Percentiles rank a stretch among this genome's conserved stretches.
These are phyloP conservation scores for Poeciliopsis gracilis DNA, from an alignment of 2,797 vertebrate genomes.

Conservation along the genomic window DNA sequence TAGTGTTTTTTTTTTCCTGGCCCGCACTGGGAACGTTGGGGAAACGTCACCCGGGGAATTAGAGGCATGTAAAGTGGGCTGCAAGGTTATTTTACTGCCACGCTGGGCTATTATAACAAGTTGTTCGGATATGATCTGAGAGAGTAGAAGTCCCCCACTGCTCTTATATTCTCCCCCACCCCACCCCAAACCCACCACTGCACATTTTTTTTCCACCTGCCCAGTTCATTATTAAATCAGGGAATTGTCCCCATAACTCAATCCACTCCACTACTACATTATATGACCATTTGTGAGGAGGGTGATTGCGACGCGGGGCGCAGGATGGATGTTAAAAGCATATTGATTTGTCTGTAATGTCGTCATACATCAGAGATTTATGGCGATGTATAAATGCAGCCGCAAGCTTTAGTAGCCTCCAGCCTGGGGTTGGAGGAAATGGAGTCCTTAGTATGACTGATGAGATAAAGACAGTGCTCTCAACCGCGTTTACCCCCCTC, in stretches of 20 bases:
- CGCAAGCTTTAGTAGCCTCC: constrained; percentile 70
- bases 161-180: constrained; percentile 63
- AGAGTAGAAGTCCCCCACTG: constrained; percentile 73
- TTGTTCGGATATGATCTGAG: constrained; percentile 81
- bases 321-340: constrained; percentile 86
- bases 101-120: constrained; percentile 77
- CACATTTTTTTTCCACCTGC: constrained; percentile 65
- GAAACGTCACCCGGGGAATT: constrained; percentile 46
- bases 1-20: constrained; percentile 27
- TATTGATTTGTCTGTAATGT: constrained; percentile 86
- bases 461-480: constrained; percentile 75
- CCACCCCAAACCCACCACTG: constrained; percentile 12
- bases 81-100: constrained; percentile 77
- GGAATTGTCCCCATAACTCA: constrained; percentile 84
- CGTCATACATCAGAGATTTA: constrained; percentile 82
- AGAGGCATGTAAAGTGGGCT: constrained; percentile 67
- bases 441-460: constrained; percentile 79
- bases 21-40: constrained; percentile 26
- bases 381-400: constrained; percentile 78
- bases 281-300: constrained; percentile 81
- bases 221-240: constrained; percentile 85
- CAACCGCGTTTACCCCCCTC: constrained; percentile 54
- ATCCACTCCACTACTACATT: constrained; percentile 75
- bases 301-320: constrained; percentile 73
- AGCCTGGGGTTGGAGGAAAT: constrained; percentile 75